Evolutionary conservation across 2,888 invertebrate species (phyloP).

Genomic region (Synergus japonicus): DNA sequence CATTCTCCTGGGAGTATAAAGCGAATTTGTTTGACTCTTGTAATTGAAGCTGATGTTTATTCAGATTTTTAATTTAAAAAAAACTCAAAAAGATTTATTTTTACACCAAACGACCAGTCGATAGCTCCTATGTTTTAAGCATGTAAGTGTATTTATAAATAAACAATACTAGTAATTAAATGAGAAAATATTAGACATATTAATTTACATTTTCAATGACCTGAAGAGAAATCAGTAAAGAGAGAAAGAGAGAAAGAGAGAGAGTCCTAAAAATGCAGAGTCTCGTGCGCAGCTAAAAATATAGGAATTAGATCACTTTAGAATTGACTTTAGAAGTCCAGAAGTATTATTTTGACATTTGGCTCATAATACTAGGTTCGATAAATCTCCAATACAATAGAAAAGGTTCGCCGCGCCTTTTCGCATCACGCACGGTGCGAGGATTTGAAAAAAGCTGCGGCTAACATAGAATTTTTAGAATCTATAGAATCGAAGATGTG

Average conservation of each 20-base stretch:
- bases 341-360: conserved; percentile 40
- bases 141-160: no score
- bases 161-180: no score
- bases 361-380: conserved; percentile 39
- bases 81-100: background rate
- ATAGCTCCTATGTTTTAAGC: no score
- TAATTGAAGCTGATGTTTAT: background rate
- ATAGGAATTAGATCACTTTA: background rate
- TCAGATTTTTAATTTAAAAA: background rate
- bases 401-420: conserved; percentile 27
- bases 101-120: no score
- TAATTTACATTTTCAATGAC: no score
- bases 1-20: conserved; percentile 1
- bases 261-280: background rate
- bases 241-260: no score
- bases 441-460: conserved; percentile 30
- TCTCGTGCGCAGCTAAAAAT: conserved; percentile 7
- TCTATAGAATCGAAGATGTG: conserved; percentile 20
- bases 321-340: conserved; percentile 16
- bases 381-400: conserved; percentile 39
- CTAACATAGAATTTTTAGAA: conserved; percentile 12
- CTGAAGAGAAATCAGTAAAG: background rate
- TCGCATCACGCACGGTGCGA: conserved; percentile 35
- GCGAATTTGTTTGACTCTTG: conserved; percentile 6
- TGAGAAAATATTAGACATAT: no score